phyloP scores from a whole-genome alignment of 2,888 invertebrate genomes.

The Eumerus sabulonum region DNA sequence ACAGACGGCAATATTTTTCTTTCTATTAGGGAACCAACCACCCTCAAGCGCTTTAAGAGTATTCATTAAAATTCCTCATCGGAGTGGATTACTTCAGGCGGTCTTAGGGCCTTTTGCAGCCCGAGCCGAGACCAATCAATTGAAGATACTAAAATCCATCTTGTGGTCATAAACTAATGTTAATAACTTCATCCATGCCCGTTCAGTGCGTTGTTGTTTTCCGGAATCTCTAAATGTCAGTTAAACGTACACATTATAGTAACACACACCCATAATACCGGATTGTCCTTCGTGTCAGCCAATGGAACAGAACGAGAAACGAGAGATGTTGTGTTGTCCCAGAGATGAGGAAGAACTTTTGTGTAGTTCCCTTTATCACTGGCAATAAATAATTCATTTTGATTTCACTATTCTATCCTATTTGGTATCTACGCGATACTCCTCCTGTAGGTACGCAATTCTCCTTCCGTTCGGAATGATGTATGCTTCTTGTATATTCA shows the following conservation, averaged over 20 bases:
- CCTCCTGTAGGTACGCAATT: constrained; percentile 2
- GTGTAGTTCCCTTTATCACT: constrained; percentile 37
- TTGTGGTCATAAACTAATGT: constrained; percentile 62
- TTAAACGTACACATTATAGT: constrained; percentile 8
- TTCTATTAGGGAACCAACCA: neutral
- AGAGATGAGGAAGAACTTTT: constrained; percentile 22
- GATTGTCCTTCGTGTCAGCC: neutral
- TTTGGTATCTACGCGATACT: constrained; percentile 1
- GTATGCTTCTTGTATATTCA: neutral
- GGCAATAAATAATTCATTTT: constrained; percentile 65
- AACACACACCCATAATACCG: constrained; percentile 29
- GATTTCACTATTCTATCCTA: constrained; percentile 34
- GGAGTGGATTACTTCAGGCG: constrained; percentile 38
- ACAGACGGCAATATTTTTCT: constrained; percentile 26
- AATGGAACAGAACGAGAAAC: too few species aligned
- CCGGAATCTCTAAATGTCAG: constrained; percentile 43
- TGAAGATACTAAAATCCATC: constrained; percentile 52
- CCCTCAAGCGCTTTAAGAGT: constrained; percentile 41
- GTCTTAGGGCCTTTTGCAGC: neutral
- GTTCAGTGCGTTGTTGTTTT: constrained; percentile 7
- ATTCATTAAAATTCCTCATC: constrained; percentile 60
- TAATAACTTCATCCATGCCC: constrained; percentile 63
- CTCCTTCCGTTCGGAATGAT: neutral
- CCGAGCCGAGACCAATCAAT: constrained; percentile 8
- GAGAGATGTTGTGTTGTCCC: too few species aligned